Conservation (phyloP, 2,113 vertebrate genomes). For the Genyomyrus donnyi region DNA sequence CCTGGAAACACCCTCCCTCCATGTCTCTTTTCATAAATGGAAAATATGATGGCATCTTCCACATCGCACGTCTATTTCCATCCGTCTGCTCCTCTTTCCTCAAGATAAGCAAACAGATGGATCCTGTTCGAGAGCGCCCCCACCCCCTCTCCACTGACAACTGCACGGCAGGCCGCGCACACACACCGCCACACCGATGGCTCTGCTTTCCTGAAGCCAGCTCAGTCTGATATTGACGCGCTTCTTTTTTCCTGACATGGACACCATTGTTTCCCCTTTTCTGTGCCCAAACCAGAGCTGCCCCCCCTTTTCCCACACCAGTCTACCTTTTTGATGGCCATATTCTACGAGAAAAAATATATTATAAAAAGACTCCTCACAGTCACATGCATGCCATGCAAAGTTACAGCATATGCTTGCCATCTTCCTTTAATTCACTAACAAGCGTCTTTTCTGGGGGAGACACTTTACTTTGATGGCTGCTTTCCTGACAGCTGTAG, state of each 20-base stretch:
- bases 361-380: conserved; percentile 32
- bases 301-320: conserved; percentile 43
- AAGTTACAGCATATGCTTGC: conserved; percentile 34
- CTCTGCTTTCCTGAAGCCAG: conserved; percentile 45
- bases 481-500: neutral
- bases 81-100: conserved; percentile 27
- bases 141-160: conserved; percentile 17
- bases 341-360: conserved; percentile 38
- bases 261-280: conserved; percentile 60
- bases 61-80: conserved; percentile 31
- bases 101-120: conserved; percentile 42
- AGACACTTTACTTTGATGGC: neutral
- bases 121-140: conserved; percentile 30
- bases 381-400: conserved; percentile 32
- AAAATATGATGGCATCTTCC: conserved; percentile 33
- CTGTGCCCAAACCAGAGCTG: conserved; percentile 37
- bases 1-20: neutral
- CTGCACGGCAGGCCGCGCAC: neutral
- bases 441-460: neutral
- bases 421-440: conserved; percentile 25
- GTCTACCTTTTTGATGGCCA: conserved; percentile 31
- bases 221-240: conserved; percentile 47
- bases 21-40: conserved; percentile 23
- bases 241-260: conserved; percentile 56
- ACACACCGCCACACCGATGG: conserved; percentile 25